Evolutionary conservation across 2,113 vertebrate species (phyloP).

Genomic region (Clarias magur): DNA sequence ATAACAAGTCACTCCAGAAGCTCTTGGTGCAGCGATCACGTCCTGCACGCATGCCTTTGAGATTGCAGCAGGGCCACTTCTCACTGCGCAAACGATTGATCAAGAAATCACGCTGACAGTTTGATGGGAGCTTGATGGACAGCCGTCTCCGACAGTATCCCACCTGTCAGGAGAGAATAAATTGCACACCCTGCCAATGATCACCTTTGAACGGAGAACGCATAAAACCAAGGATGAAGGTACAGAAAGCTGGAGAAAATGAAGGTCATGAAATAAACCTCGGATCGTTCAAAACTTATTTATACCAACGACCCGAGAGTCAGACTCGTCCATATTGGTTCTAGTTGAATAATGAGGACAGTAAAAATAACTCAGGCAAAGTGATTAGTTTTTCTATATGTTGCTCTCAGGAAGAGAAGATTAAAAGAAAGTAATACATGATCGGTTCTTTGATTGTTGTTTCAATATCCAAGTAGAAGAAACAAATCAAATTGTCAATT

Average conservation of each 20-base stretch:
- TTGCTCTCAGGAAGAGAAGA: background rate
- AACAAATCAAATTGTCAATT: background rate
- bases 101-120: slow-evolving; percentile 68
- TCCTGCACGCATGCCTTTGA: slow-evolving; percentile 49
- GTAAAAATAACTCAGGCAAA: background rate
- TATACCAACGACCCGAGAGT: background rate
- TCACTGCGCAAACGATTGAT: slow-evolving; percentile 65
- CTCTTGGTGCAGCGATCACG: background rate
- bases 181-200: slow-evolving; percentile 68
- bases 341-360: background rate
- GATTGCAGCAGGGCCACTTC: slow-evolving; percentile 57
- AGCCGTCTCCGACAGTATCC: slow-evolving; percentile 63
- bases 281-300: background rate
- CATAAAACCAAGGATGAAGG: slow-evolving; percentile 49
- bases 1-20: background rate
- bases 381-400: background rate
- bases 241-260: slow-evolving; percentile 11
- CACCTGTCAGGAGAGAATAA: slow-evolving; percentile 68
- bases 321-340: background rate
- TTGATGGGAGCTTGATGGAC: slow-evolving; percentile 70
- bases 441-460: background rate
- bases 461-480: background rate
- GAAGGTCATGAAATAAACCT: slow-evolving; percentile 16
- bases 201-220: slow-evolving; percentile 68
- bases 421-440: background rate